Percentiles rank a stretch among this genome's conserved stretches.
Conservation (phyloP, 2,797 vertebrate genomes). For the Falco peregrinus region DNA sequence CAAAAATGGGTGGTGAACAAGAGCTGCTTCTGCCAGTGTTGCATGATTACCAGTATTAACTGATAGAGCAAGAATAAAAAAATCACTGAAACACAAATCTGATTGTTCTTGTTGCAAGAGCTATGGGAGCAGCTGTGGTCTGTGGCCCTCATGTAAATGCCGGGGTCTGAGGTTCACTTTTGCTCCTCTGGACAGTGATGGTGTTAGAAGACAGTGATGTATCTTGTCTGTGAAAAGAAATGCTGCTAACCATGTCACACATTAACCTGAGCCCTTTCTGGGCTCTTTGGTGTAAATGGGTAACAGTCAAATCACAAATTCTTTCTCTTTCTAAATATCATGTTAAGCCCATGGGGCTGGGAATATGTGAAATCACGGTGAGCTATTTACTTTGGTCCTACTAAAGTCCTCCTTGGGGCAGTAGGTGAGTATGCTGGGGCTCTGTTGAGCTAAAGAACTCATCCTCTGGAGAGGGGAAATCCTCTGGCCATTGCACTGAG, state of each 20-base stretch:
- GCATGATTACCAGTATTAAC: neutral
- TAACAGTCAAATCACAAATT: neutral
- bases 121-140: neutral
- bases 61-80: neutral
- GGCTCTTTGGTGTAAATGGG: neutral
- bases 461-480: neutral
- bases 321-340: neutral
- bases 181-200: neutral
- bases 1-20: neutral
- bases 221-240: neutral
- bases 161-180: neutral
- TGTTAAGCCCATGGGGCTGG: rapidly evolving
- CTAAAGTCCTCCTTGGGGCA: neutral
- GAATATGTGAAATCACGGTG: neutral
- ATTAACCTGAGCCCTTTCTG: neutral
- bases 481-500: neutral
- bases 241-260: neutral
- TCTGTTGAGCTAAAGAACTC: neutral
- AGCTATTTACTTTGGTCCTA: neutral
- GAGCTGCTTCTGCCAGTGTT: neutral
- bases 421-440: neutral
- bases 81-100: neutral
- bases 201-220: neutral
- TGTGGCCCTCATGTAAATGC: neutral
- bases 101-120: neutral